Base-by-base conservation (phyloP, 2,888 invertebrate genomes). In the Sepiola atlantica region DNA sequence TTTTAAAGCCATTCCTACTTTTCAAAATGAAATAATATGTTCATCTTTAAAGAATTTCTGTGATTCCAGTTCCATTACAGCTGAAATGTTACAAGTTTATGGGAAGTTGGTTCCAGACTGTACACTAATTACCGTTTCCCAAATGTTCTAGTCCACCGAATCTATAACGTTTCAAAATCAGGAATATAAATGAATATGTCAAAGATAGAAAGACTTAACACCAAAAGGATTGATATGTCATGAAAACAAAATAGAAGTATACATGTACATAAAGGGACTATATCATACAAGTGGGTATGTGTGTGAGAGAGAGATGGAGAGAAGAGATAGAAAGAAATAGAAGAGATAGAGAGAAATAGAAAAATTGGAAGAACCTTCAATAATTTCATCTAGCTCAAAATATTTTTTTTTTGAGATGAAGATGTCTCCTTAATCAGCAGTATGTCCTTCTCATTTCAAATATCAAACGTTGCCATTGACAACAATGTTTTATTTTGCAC, bases 61-160 rank as follows among this genome's bases (percentile, higher is more conserved):
- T 32, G 77, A 77, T 77, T 32, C 77, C 61, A 61, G 61, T 61
- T 28, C 28, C 77, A 77, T 77, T 77, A 77, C 77, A 77, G n/a
- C 77, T 77, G n/a, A 77, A 77, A 77, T 77, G 77, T n/a, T 18
- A n/a, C 32, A 77, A 77, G 77, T 77, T 77, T 32, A 77, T 77
- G 77, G 18, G n/a, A 77, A 77, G 77, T 77, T 77, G 77, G n/a
- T 77, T 77, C n/a, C n/a, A 77, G n/a, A 77, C 77, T 77, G 77
- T 77, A 77, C 77, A 77, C 77, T 16, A 12, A 14, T 77, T 77
- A 32, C 14, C 18, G n/a, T n/a, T 77, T 77, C 77, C 16, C 77
- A 77, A 45, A 77, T 77, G n/a, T 77, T 77, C n/a, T 77, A 12
- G n/a, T 77, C 16, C 77, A n/a, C 21, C 3, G 14, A 57, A 57